Conservation (phyloP, 1,140 invertebrate species). For the Aphaenogaster rudis region DNA sequence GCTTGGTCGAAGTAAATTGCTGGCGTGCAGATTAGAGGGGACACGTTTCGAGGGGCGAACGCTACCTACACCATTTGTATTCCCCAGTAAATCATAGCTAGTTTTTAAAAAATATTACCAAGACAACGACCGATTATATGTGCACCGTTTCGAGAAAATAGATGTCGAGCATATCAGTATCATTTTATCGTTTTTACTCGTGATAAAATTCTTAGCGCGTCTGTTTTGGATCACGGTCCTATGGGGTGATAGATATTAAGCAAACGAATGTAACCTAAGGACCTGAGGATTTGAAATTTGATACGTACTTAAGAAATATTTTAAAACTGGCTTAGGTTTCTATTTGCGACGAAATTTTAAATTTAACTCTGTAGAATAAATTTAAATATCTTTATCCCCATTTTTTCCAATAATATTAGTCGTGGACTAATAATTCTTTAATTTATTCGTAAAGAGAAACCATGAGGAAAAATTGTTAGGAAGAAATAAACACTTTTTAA, state of each 20-base stretch:
- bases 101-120: conserved; percentile 38
- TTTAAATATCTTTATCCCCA: not conserved
- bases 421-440: not conserved
- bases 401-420: not conserved
- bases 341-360: not conserved
- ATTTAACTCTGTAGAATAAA: not conserved
- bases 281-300: not conserved
- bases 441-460: not conserved
- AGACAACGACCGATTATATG: not conserved
- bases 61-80: conserved; percentile 63
- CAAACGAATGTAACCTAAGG: not conserved
- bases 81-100: conserved; percentile 73
- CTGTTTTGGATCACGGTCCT: too few relatives aligned
- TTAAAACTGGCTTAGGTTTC: not conserved
- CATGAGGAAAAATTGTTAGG: not conserved
- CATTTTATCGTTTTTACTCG: not conserved
- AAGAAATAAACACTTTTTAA: not conserved
- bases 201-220: conserved; percentile 4
- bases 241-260: not conserved
- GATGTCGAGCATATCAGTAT: not conserved
- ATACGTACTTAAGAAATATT: not conserved
- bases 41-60: conserved; percentile 72
- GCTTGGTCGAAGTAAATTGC: conserved; percentile 73
- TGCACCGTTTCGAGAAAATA: not conserved
- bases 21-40: conserved; percentile 75